Base-by-base conservation (phyloP, 2,113 vertebrate species). In the Pangasianodon hypophthalmus region DNA sequence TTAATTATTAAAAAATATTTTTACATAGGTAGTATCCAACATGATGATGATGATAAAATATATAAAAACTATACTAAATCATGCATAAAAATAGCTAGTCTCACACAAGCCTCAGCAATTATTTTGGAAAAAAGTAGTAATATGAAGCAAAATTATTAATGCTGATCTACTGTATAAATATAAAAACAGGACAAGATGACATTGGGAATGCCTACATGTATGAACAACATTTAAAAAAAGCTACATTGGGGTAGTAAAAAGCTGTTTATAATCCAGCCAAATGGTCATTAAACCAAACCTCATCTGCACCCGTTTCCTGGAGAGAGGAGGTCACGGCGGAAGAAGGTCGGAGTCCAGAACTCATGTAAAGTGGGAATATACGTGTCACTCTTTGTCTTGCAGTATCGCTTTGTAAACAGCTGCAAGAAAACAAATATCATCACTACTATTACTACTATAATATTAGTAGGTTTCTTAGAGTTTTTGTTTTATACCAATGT, bases 311-410 rank as follows among this genome's bases (percentile, higher is more conserved):
- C 93, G 8, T 84, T 77, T 58, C 41, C 71, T 41, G 88, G n/a
- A 1, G 88, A 92, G 24, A 91, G n/a, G 3, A 90, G 1, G 75
- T 89, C 29, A 6, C 54, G 21, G 88, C 48, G 88, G 14, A 86
- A 73, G 91, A 86, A 56, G 0, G 87, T 26, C 1, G 95, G 95
- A 88, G 85, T 95, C 92, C 93, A 95, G 90, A 93, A 96, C 90
- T 97, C 96, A 75, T 94, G 93, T 81, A 97, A 93, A 1, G 96
- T 97, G 54, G 96, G 96, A 6, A 97, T 89, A 1, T 95, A 96
- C 0, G 96, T 96, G 93, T 96, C 94, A 0, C 95, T 95, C 90
- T 95, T 96, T 87, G 96, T 97, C 92, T 93, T 96, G 93, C 88
- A 94, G 91, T 97, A 96, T 64, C 94, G 94, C 91, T 95, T 95